Base-by-base conservation (phyloP, 2,888 invertebrate genomes). In the Folsomia candida region DNA sequence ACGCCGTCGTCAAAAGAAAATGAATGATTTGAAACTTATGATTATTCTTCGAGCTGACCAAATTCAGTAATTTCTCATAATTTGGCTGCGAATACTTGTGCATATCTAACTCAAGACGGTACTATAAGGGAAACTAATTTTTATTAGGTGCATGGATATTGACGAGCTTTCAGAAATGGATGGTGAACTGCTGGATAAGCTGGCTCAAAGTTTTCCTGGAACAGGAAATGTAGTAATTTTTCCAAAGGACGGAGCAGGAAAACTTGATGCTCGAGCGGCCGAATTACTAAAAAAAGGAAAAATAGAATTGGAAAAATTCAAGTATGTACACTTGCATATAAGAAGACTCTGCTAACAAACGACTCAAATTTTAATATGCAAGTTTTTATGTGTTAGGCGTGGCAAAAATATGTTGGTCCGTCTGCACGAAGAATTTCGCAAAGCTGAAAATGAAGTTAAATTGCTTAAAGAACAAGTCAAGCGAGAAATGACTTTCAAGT, bases 1-100 rank as follows among this genome's bases (percentile, higher is more conserved):
- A 90, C 85, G 87, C 80, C 87, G 89, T 82, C 89, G 91, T 83
- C 94, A 94, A 83, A 86, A 86, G 72, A 86, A 89, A 81, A 83
- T 95, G 81, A 94, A 94, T 81, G 88, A 92, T 69, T 88, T 94
- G 1, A 88, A 90, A 65, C 86, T 88, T 70, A 87, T 89, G 2
- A 86, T 91, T 0, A 83, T 91, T 6, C 81, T 93, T 25, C 87
- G 88, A 37, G 86, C 91, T 80, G 87, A 89, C 81, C 92, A 92
- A 81, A 84, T 92, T 25, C 87, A 88, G 80, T 85, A 87, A 80
- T 84, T 87, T 14, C 24, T n/a, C 2, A 67, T 51, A 54, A 66
- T 24, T 57, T n/a, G n/a, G n/a, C n/a, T n/a, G 14, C 3, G 18
- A 51, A 24, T 67, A 18, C 18, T 54, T 14, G 14, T 37, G 6